phyloP scores from a whole-genome alignment of 2,797 vertebrate species.

The Xiphorhynchus erythropygius region DNA sequence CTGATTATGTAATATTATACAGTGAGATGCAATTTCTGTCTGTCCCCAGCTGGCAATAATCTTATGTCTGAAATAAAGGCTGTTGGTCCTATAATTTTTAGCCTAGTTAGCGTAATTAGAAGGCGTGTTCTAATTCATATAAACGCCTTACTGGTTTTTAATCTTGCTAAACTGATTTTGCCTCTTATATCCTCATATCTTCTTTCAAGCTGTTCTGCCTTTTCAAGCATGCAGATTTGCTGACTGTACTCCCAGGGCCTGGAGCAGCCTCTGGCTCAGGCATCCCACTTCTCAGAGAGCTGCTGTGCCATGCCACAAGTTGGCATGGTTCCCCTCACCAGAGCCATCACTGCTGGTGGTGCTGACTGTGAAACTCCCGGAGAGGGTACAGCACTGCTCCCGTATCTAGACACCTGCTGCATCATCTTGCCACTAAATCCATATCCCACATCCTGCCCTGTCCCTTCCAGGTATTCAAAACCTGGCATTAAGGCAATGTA shows the following conservation, averaged over 20 bases:
- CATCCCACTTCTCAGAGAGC: not conserved
- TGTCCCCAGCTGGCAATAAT: slow-evolving; percentile 51
- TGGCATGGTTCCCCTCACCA: fast-evolving
- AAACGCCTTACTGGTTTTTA: slow-evolving; percentile 7
- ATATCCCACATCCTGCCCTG: not conserved
- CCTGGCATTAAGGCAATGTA: fast-evolving
- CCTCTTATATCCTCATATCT: not conserved
- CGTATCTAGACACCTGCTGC: not conserved
- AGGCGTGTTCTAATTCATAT: slow-evolving; percentile 20
- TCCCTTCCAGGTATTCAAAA: not conserved
- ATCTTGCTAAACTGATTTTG: slow-evolving; percentile 25
- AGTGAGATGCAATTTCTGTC: not conserved
- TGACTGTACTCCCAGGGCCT: not conserved
- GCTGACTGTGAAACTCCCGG: not conserved
- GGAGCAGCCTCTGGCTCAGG: not conserved
- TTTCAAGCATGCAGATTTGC: not conserved
- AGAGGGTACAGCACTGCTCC: not conserved
- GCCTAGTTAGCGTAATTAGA: slow-evolving; percentile 52
- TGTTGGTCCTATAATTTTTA: slow-evolving; percentile 51
- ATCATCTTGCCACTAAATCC: not conserved
- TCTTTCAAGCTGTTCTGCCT: not conserved
- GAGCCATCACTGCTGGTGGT: not conserved
- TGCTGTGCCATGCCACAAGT: fast-evolving
- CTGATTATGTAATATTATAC: slow-evolving; percentile 40
- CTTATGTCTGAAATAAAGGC: slow-evolving; percentile 43